Conservation (phyloP, 2,888 invertebrate species). For the Cephus pygmeus region DNA sequence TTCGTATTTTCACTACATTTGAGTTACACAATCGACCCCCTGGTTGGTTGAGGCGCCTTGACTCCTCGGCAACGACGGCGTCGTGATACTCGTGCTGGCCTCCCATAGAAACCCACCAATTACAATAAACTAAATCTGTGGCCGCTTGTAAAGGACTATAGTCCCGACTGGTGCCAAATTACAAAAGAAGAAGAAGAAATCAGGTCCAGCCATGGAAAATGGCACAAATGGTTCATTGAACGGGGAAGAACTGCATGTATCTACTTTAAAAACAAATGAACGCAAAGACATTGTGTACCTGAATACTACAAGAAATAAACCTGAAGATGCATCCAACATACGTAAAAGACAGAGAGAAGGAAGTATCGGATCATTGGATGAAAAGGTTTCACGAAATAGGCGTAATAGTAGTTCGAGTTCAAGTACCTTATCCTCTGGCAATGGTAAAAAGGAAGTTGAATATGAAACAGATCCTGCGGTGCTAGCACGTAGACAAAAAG, state of each 20-base stretch:
- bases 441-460: constrained; percentile 55
- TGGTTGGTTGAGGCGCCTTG: too few relatives aligned
- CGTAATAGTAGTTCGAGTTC: constrained; percentile 55
- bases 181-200: constrained; percentile 2
- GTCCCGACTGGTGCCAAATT: too few relatives aligned
- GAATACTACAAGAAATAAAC: constrained; percentile 30
- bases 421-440: constrained; percentile 51
- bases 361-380: constrained; percentile 32
- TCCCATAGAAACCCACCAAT: too few relatives aligned
- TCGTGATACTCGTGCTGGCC: too few relatives aligned
- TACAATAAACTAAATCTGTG: too few relatives aligned
- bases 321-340: constrained; percentile 19
- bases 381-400: constrained; percentile 49
- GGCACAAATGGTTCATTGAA: constrained; percentile 2
- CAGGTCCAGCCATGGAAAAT: constrained; percentile 22
- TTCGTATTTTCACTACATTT: too few relatives aligned
- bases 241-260: constrained; percentile 3
- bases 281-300: constrained; percentile 20
- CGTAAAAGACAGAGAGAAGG: constrained; percentile 52
- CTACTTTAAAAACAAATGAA: constrained; percentile 14
- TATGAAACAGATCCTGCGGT: constrained; percentile 79
- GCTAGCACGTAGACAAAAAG: constrained; percentile 86
- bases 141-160: too few relatives aligned
- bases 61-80: too few relatives aligned
- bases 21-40: too few relatives aligned